These are phyloP conservation scores for Hassar affinis DNA, from an alignment of 2,113 vertebrate genomes.

Conservation along the genomic window DNA sequence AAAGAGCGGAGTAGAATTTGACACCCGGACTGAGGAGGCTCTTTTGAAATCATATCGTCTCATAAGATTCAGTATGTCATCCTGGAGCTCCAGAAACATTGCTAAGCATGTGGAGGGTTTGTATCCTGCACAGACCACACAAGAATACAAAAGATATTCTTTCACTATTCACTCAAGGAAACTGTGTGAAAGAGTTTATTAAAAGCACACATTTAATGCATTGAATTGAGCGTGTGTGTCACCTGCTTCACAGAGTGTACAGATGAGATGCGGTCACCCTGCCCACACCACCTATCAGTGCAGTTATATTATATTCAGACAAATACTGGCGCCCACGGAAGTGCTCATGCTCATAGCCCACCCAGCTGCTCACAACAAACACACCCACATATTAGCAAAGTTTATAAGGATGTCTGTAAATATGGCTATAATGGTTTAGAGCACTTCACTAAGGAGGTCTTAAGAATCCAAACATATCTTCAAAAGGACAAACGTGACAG, in stretches of 20 bases:
- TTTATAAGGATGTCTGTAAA: constrained; percentile 3
- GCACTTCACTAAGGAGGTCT: neutral
- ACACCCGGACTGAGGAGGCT: constrained; percentile 67
- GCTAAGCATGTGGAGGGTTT: constrained; percentile 53
- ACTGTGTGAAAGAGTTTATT: neutral
- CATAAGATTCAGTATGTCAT: constrained; percentile 73
- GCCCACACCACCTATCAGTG: constrained; percentile 67
- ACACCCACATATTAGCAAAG: constrained; percentile 24
- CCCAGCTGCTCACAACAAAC: constrained; percentile 63
- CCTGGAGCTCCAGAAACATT: constrained; percentile 71
- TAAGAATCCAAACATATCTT: constrained; percentile 9
- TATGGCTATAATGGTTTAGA: constrained; percentile 17
- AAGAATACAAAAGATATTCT: too few relatives aligned
- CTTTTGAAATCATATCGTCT: constrained; percentile 68
- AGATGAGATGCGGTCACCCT: constrained; percentile 71
- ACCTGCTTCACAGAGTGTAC: constrained; percentile 75
- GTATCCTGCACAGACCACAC: constrained; percentile 56
- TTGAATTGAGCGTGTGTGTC: constrained; percentile 1
- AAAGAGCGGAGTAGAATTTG: neutral
- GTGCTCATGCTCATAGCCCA: constrained; percentile 71
- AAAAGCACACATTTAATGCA: neutral
- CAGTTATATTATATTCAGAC: constrained; percentile 74
- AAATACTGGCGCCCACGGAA: constrained; percentile 68
- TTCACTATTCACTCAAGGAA: neutral
- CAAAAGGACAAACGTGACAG: neutral